Conservation (phyloP, 2,888 invertebrate genomes). For the Stenoptilia bipunctidactyla region DNA sequence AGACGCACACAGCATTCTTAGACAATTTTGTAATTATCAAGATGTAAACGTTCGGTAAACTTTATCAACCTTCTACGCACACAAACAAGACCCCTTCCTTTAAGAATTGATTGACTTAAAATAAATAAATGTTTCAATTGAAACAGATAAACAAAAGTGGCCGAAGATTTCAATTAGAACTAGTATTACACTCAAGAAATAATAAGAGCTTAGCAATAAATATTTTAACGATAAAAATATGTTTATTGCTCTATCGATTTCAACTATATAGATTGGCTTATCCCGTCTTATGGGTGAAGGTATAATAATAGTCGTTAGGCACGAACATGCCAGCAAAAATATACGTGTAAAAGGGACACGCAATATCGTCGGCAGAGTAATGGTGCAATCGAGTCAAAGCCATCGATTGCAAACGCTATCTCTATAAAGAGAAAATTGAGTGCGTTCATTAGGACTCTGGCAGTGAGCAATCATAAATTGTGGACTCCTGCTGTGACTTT, state of each 20-base stretch:
- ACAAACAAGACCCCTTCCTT: too few relatives aligned
- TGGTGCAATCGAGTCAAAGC: constrained; percentile 39
- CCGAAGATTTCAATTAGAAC: too few relatives aligned
- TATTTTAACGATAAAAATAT: constrained; percentile 24
- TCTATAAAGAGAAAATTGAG: constrained; percentile 69
- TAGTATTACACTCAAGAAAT: too few relatives aligned
- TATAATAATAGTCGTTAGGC: constrained; percentile 53
- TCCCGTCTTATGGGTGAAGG: constrained; percentile 28
- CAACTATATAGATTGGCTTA: constrained; percentile 46
- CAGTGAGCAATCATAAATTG: constrained; percentile 67
- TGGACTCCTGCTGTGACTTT: constrained; percentile 62
- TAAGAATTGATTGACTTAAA: too few relatives aligned
- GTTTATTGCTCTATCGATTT: constrained; percentile 29
- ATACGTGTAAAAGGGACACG: constrained; percentile 48
- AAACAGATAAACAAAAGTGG: too few relatives aligned
- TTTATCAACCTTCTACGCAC: too few relatives aligned
- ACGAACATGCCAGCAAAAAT: constrained; percentile 46
- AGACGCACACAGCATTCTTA: too few relatives aligned
- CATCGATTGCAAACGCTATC: constrained; percentile 62
- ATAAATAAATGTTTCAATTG: too few relatives aligned
- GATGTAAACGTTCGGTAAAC: not conserved
- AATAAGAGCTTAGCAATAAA: too few relatives aligned
- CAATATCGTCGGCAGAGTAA: constrained; percentile 57
- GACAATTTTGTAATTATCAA: constrained; percentile 1
- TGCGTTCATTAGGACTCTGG: constrained; percentile 69